Percentiles rank a stretch among this genome's conserved stretches.
Conservation (phyloP, 2,888 invertebrate species). For the Lysandra bellargus region DNA sequence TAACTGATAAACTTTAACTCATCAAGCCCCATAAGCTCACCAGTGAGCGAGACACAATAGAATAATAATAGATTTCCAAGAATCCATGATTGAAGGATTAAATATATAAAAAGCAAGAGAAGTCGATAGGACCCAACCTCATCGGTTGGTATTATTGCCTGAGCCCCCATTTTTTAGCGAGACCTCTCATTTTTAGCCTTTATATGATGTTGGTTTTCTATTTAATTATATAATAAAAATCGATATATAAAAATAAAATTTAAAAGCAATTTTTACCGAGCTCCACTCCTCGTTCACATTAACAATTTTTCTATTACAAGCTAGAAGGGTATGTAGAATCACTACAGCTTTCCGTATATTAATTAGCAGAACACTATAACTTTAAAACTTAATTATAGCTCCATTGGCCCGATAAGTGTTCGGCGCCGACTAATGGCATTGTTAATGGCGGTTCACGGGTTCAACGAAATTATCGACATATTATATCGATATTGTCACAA, state of each 20-base stretch:
- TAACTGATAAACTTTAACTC: background rate
- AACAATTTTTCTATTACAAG: background rate
- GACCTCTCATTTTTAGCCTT: no score
- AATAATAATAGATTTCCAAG: no score
- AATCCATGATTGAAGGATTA: no score
- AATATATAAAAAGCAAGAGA: no score
- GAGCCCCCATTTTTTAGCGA: no score
- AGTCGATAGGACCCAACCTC: no score
- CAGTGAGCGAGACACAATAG: no score
- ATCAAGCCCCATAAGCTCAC: no score
- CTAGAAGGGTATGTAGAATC: background rate
- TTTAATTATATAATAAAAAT: no score
- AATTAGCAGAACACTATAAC: slow-evolving; percentile 24
- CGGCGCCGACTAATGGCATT: slow-evolving; percentile 43
- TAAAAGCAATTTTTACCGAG: background rate
- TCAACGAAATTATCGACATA: slow-evolving; percentile 51
- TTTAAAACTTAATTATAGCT: slow-evolving; percentile 37
- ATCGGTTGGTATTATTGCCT: no score
- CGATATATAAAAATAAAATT: no score
- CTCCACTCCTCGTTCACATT: background rate
- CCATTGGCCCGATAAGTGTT: slow-evolving; percentile 41
- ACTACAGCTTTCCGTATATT: background rate
- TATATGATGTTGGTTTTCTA: no score
- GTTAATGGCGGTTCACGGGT: slow-evolving; percentile 40
- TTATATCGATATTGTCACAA: slow-evolving; percentile 31